These are phyloP conservation scores for Drosophila kurseongensis DNA, from an alignment of 1,140 invertebrate species.

Conservation along the genomic window DNA sequence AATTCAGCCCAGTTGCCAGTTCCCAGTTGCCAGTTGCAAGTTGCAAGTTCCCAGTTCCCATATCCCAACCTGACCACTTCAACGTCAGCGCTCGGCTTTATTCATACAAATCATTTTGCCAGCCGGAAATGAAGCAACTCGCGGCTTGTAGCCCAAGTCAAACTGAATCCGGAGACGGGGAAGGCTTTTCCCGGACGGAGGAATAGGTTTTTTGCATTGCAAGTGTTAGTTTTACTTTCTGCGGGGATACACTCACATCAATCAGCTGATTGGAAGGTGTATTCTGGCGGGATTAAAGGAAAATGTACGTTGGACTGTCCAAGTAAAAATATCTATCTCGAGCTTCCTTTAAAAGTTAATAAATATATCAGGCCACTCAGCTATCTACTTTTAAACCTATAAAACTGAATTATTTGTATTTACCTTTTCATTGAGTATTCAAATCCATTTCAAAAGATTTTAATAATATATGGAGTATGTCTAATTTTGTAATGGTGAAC, in stretches of 20 bases:
- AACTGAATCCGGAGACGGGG: not conserved
- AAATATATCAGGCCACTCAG: not conserved
- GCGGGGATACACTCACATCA: conserved; percentile 5
- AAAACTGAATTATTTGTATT: no score
- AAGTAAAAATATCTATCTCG: not conserved
- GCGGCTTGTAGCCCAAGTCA: conserved; percentile 39
- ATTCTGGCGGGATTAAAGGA: not conserved
- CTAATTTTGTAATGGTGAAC: no score
- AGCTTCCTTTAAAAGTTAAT: not conserved
- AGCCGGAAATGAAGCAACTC: conserved; percentile 75
- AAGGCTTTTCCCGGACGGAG: no score
- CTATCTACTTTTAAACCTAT: no score
- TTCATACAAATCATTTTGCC: conserved; percentile 80
- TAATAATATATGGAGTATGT: no score
- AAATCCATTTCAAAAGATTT: no score
- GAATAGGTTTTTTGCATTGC: conserved; percentile 37
- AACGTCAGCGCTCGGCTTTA: conserved; percentile 51
- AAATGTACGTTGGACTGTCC: not conserved
- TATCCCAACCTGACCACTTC: conserved; percentile 43
- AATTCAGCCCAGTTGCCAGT: conserved; percentile 55
- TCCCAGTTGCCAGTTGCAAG: conserved; percentile 2
- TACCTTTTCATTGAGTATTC: no score
- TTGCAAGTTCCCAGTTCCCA: not conserved
- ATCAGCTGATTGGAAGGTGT: conserved; percentile 12
- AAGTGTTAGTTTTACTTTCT: conserved; percentile 38